Conservation (phyloP, 2,797 vertebrate species). For the Eulemur mongoz region DNA sequence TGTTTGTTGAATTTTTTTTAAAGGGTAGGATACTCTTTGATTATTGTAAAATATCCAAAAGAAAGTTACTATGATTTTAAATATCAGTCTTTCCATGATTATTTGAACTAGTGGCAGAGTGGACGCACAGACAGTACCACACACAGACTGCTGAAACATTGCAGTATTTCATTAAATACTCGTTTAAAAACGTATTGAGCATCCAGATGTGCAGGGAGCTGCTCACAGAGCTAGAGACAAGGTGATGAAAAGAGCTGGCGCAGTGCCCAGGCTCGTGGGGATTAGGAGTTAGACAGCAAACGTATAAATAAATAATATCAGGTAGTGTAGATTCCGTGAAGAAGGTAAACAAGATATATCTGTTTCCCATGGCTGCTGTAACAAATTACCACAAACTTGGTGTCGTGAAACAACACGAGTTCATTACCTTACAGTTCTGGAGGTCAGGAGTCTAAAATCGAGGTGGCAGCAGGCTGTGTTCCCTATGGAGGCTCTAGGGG, state of each 20-base stretch:
- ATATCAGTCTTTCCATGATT: background rate
- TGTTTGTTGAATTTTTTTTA: background rate
- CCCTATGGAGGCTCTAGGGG: background rate
- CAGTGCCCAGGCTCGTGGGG: background rate
- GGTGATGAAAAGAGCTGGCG: rapidly evolving
- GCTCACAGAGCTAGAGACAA: background rate
- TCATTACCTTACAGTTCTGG: background rate
- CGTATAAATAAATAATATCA: background rate
- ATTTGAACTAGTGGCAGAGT: background rate
- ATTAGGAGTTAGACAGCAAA: background rate
- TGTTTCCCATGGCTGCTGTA: background rate
- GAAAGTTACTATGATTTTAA: background rate
- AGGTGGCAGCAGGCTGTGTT: background rate
- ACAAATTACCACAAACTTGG: too few relatives aligned
- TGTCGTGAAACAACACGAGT: too few relatives aligned
- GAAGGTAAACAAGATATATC: background rate
- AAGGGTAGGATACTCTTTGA: background rate
- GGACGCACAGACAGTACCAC: background rate
- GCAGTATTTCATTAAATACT: background rate
- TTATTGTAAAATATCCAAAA: background rate
- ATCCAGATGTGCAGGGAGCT: background rate
- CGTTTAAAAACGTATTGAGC: rapidly evolving
- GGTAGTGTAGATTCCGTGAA: background rate
- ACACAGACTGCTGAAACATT: rapidly evolving
- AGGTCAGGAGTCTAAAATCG: background rate